Conservation (phyloP, 2,113 vertebrate species). For the Pipa parva region DNA sequence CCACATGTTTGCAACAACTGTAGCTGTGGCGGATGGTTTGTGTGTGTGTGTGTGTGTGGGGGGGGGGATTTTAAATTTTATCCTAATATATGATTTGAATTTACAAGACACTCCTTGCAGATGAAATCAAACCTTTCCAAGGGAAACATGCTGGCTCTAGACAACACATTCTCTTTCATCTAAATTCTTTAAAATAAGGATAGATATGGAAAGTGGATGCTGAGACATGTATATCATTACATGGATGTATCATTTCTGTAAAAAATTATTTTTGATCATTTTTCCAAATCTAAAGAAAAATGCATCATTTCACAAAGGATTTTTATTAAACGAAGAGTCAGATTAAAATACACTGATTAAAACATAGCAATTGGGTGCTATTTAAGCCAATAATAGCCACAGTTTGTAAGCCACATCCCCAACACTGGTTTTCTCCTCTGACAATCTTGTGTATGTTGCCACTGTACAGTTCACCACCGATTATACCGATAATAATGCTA, state of each 20-base stretch:
- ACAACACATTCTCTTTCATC: constrained; percentile 16
- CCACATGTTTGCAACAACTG: constrained; percentile 37
- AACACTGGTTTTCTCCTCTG: no score
- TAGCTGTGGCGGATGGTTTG: no score
- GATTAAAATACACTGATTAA: no score
- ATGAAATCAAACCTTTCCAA: constrained; percentile 24
- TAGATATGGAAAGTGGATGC: not conserved
- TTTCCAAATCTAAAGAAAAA: not conserved
- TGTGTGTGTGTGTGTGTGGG: no score
- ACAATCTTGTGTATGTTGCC: no score
- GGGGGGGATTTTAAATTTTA: constrained; percentile 29
- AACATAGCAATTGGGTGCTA: no score
- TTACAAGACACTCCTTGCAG: constrained; percentile 24
- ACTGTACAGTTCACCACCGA: no score
- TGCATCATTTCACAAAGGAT: no score
- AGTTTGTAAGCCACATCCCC: no score
- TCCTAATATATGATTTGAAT: constrained; percentile 32
- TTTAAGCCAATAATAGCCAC: no score
- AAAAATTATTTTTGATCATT: not conserved
- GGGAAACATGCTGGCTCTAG: not conserved
- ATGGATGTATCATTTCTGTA: not conserved
- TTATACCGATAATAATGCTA: no score
- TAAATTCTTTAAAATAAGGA: constrained; percentile 17
- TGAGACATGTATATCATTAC: not conserved
- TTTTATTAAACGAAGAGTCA: no score